Evolutionary conservation across 2,113 vertebrate genomes (phyloP), one percentile per base, ranked within the genome.

Genomic region (Tautogolabrus adspersus): DNA sequence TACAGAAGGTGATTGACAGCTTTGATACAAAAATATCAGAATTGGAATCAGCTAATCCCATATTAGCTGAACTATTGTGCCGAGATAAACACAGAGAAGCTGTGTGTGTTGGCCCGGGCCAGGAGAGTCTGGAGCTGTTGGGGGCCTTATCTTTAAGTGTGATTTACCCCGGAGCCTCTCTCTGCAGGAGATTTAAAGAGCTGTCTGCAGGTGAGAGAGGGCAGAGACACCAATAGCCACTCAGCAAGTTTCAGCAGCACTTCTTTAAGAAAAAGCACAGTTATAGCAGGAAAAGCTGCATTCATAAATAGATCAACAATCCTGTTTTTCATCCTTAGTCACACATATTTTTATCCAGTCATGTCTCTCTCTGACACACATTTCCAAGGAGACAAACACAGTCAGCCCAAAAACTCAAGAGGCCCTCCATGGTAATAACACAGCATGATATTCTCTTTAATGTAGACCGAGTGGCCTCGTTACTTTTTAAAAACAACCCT

Each of bases 81-180:
- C 8, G 76, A 77, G 66, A 86, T 82, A 26, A 8, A 23, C 38
- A 67, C 59, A 12, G 64, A 34, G 65, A 73, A 56, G 80, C 51
- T 19, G 75, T 1, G 77, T 12, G 7, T 34, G 13, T 40, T n/a
- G 30, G 47, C 37, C 54, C 11, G 15, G 66, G 82, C 60, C 54
- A 16, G 61, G 60, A 49, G 77, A 74, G 59, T 67, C 64, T 83
- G 61, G 63, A 62, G 71, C 68, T 63, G 77, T 34, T 58, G 55
- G 72, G 75, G 38, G 51, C 64, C 75, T 93, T 88, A 87, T 91
- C 87, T 88, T 10, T 21, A 77, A 79, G 83, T 82, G 82, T 75
- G 85, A 88, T 85, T 88, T 72, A 74, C 75, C 72, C 66, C 4
- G 23, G 77, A 88, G 83, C 76, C 64, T 8, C 26, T 83, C 72